Percentiles rank a stretch among this genome's conserved stretches.
phyloP scores from a whole-genome alignment of 2,888 invertebrate species.

The Ctenicera cuprea region DNA sequence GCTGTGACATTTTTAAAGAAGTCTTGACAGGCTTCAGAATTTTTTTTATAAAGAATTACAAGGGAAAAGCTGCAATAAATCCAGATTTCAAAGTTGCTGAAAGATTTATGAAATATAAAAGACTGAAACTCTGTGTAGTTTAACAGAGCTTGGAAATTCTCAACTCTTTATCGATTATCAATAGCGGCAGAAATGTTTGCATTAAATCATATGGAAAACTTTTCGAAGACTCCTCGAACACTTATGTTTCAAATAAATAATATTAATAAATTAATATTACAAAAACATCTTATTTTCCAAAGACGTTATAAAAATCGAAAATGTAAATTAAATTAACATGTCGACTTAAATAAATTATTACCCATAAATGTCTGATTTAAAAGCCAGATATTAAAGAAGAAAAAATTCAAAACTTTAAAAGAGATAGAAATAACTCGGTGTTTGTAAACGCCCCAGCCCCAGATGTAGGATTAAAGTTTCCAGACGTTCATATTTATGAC shows the following conservation, averaged over 20 bases:
- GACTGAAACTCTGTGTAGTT: constrained; percentile 5
- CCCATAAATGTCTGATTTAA: background rate
- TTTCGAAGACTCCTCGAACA: too few species aligned
- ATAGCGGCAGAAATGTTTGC: too few species aligned
- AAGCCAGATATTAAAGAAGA: background rate
- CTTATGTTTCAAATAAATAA: too few species aligned
- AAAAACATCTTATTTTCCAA: too few species aligned
- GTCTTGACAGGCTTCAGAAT: background rate
- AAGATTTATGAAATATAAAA: constrained; percentile 9
- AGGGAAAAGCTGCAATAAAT: constrained; percentile 11
- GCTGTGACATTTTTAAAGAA: constrained; percentile 35
- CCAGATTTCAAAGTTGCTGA: constrained; percentile 8
- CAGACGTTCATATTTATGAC: constrained; percentile 29
- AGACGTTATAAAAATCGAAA: background rate
- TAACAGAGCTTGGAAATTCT: background rate
- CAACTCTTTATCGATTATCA: background rate
- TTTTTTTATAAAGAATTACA: background rate
- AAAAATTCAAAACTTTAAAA: background rate
- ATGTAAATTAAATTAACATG: background rate
- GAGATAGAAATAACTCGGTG: constrained; percentile 12
- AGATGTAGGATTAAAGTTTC: constrained; percentile 27
- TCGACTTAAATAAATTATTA: background rate
- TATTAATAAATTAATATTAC: background rate
- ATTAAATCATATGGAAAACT: too few species aligned
- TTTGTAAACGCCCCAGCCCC: constrained; percentile 7